These are phyloP conservation scores for Falco naumanni DNA, from an alignment of 2,797 vertebrate genomes.

Conservation along the genomic window DNA sequence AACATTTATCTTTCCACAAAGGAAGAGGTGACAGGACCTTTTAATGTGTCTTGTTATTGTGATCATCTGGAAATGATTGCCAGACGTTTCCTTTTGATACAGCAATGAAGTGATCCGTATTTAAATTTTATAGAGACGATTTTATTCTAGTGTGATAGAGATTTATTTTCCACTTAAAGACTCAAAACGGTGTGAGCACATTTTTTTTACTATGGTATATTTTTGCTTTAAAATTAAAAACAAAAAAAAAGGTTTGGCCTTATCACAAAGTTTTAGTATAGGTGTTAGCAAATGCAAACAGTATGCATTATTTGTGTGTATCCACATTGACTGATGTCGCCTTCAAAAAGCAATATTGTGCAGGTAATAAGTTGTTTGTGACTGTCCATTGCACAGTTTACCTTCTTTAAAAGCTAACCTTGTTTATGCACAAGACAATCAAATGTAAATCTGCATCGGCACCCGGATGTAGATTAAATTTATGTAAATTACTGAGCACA, in stretches of 20 bases:
- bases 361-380: slow-evolving; percentile 78
- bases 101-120: slow-evolving; percentile 76
- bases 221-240: slow-evolving; percentile 78
- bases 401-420: slow-evolving; percentile 74
- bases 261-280: slow-evolving; percentile 77
- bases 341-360: slow-evolving; percentile 81
- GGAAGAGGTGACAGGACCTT: slow-evolving; percentile 71
- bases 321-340: slow-evolving; percentile 76
- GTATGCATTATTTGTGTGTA: slow-evolving; percentile 76
- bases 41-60: slow-evolving; percentile 76
- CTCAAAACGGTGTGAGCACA: slow-evolving; percentile 67
- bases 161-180: slow-evolving; percentile 82
- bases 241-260: slow-evolving; percentile 80
- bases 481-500: slow-evolving; percentile 78
- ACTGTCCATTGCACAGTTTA: slow-evolving; percentile 81
- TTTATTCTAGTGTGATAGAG: slow-evolving; percentile 82
- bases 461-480: slow-evolving; percentile 66
- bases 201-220: slow-evolving; percentile 78
- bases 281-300: slow-evolving; percentile 78
- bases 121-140: slow-evolving; percentile 83
- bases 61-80: slow-evolving; percentile 78
- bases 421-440: slow-evolving; percentile 86
- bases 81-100: slow-evolving; percentile 78
- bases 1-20: slow-evolving; percentile 62
- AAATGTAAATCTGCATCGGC: slow-evolving; percentile 75